Evolutionary conservation across 2,888 invertebrate genomes (phyloP).

Genomic region (Rotaria macrura): DNA sequence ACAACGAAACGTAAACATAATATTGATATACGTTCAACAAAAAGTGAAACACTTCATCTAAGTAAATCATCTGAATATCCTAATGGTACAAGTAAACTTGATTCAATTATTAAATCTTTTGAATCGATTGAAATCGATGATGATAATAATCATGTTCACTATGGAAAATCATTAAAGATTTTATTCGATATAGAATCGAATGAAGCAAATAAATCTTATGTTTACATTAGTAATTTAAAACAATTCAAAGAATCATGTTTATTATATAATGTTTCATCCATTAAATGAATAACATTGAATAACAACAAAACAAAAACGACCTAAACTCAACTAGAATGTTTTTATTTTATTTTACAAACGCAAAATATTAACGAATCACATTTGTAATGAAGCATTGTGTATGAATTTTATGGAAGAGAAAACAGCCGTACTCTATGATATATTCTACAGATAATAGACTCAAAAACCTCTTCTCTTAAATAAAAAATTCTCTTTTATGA

Average conservation of each 20-base stretch:
- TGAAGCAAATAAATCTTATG: background rate
- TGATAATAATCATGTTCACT: background rate
- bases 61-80: background rate
- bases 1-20: slow-evolving; percentile 15
- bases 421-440: no score
- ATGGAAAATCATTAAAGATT: background rate
- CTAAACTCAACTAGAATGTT: no score
- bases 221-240: background rate
- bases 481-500: no score
- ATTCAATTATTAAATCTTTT: slow-evolving; percentile 10
- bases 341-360: no score
- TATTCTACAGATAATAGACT: no score
- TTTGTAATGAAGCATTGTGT: no score
- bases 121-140: background rate
- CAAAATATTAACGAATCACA: no score
- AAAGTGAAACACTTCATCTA: background rate
- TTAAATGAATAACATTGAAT: background rate
- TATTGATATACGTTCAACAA: background rate
- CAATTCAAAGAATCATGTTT: slow-evolving; percentile 15
- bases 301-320: no score
- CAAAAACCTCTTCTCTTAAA: no score
- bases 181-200: background rate
- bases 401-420: no score
- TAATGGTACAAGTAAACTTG: background rate
- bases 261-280: background rate